phyloP scores from a whole-genome alignment of 1,140 invertebrate genomes.

The Hermetia illucens region DNA sequence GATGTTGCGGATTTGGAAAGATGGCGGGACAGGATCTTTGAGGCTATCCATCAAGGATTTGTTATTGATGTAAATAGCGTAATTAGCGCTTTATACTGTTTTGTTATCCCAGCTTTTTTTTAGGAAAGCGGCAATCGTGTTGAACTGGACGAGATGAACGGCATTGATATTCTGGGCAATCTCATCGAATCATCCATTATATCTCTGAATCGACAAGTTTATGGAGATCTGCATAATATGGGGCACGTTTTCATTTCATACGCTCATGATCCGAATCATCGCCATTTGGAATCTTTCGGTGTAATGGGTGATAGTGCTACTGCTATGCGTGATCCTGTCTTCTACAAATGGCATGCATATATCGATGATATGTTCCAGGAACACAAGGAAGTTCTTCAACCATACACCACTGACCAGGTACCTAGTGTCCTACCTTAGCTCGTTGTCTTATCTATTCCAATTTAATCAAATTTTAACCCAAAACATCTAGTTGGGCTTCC shows the following conservation, averaged over 20 bases:
- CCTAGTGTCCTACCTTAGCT: not conserved
- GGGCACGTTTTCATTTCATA: conserved; percentile 40
- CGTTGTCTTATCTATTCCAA: not conserved
- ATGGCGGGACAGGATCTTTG: conserved; percentile 27
- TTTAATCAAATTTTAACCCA: not conserved
- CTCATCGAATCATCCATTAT: conserved; percentile 30
- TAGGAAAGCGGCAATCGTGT: conserved; percentile 31
- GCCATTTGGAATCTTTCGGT: conserved; percentile 36
- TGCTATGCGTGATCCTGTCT: conserved; percentile 33
- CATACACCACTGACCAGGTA: conserved; percentile 24
- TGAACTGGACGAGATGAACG: conserved; percentile 30
- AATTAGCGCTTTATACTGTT: conserved; percentile 33
- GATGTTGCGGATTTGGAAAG: conserved; percentile 23
- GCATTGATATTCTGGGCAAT: conserved; percentile 35
- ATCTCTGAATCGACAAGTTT: conserved; percentile 32
- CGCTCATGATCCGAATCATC: conserved; percentile 38
- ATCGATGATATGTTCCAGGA: conserved; percentile 32
- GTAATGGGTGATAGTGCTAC: conserved; percentile 30
- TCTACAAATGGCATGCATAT: conserved; percentile 29
- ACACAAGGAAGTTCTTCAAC: conserved; percentile 25
- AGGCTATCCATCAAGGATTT: conserved; percentile 29
- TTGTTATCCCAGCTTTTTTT: conserved; percentile 39
- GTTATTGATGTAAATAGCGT: conserved; percentile 17
- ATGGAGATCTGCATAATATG: conserved; percentile 43
- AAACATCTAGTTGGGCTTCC: conserved; percentile 28